Base-by-base conservation (phyloP, 1,140 invertebrate species). In the Neotoxoptera formosana region DNA sequence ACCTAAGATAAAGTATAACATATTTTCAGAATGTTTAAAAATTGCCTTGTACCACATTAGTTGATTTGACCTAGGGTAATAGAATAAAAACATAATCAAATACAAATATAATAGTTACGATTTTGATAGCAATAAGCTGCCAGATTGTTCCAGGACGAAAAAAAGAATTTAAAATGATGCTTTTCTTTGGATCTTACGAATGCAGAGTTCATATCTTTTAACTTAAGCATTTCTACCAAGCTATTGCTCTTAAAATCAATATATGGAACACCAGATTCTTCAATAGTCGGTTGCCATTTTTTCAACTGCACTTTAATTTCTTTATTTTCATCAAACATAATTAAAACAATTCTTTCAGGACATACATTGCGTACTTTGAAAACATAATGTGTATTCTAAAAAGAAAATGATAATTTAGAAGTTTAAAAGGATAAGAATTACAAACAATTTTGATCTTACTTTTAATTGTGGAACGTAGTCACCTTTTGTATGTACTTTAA, bases 251-350 rank as follows among this genome's bases (percentile, higher is more conserved):
- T 93, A n/a, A 93, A 41, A 41, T 93, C 60, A 47, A 93, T 47
- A 86, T 84, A 93, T 21, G 91, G 25, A 41, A 93, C 91, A 93
- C 91, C 91, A 86, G 21, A 93, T 56, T 93, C 91, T 93, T 93
- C 91, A 41, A 93, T 36, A 41, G 81, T 86, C 30, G 91, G 81
- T 7, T 84, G 20, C 91, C 91, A 93, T 86, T 51, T 93, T 51
- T 93, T 93, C n/a, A 93, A 41, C 41, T 93, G 91, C 7, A 86
- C 60, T 93, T 93, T 93, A 86, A 84, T 36, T 84, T 93, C 47
- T 41, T 86, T 83, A 86, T 56, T 45, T 36, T 53, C 47, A 84
- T 84, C 34, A 93, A 45, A 56, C 9, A 93, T 25, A 30, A 84
- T 53, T 21, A 93, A 56, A 41, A 93, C 91, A 56, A 93, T 93